Evolutionary conservation across 1,140 invertebrate genomes (phyloP), one percentile per base, ranked within the genome.

Genomic region (Aethina tumida): DNA sequence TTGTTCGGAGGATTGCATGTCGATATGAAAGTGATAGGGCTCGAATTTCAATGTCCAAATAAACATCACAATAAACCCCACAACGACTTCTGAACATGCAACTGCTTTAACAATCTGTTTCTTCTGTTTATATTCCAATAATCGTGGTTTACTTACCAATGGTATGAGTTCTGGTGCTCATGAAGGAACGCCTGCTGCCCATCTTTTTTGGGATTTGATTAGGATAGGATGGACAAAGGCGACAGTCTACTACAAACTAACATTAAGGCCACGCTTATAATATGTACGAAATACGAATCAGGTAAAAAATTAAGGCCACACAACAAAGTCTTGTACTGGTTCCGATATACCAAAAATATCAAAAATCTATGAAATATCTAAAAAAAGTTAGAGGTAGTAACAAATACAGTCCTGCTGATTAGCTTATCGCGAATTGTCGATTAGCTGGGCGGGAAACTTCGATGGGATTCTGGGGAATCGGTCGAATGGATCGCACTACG

Each of bases 261-360:
- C 50, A 52, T 52, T 48, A 48, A 50, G 45, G 44, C 31, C 42
- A 45, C 43, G 50, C 47, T 31, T 34, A 26, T 37, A 13, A 37
- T 38, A 21, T 24, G 20, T 30, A n/a, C n/a, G n/a, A n/a, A n/a
- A n/a, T n/a, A n/a, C n/a, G n/a, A n/a, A n/a, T 56, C 39, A 47
- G 40, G 39, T 52, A 45, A 44, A 22, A 44, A 42, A 47, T 39
- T 52, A 53, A 52, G 52, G 47, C 43, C 52, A 52, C 52, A n/a
- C n/a, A n/a, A n/a, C n/a, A n/a, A n/a, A n/a, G n/a, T n/a, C n/a
- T n/a, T n/a, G n/a, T n/a, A n/a, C 41, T 49, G 34, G 37, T 15
- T 26, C 31, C 44, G 37, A 47, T 16, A 34, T 15, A 10, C 16
- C 3, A 31, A 31, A 31, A 31, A 14, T 10, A 13, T 15, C 31